Percentiles rank a stretch among this genome's conserved stretches.
Evolutionary conservation across 2,797 vertebrate species (phyloP).

Genomic region (Pteropus rufus): DNA sequence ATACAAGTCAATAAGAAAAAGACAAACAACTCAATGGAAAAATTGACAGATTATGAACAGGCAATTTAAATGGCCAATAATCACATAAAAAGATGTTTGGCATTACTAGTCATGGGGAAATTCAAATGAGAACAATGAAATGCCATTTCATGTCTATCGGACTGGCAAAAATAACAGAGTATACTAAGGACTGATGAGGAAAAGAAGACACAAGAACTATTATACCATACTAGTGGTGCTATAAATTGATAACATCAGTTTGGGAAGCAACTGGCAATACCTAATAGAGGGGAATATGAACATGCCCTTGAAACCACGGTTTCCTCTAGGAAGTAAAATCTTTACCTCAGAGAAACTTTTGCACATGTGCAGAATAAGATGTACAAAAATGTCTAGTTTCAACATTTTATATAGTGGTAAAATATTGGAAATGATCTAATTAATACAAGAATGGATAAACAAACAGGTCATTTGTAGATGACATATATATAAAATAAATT

Average conservation of each 20-base stretch:
- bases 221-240: background rate
- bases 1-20: constrained; percentile 53
- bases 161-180: background rate
- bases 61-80: background rate
- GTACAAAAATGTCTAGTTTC: background rate
- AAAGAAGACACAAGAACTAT: background rate
- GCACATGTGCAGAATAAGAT: background rate
- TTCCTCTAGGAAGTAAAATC: background rate
- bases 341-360: background rate
- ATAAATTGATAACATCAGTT: background rate
- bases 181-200: background rate
- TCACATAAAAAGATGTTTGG: background rate
- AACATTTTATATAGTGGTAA: background rate
- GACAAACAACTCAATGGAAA: constrained; percentile 22
- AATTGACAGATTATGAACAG: constrained; percentile 1
- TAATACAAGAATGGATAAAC: background rate
- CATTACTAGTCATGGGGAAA: background rate
- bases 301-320: background rate
- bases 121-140: background rate
- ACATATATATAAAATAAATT: background rate
- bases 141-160: background rate
- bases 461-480: background rate
- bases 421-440: background rate
- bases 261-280: background rate
- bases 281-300: background rate